These are phyloP conservation scores for Acanthisitta chloris DNA, from an alignment of 2,113 vertebrate species.

Conservation along the genomic window DNA sequence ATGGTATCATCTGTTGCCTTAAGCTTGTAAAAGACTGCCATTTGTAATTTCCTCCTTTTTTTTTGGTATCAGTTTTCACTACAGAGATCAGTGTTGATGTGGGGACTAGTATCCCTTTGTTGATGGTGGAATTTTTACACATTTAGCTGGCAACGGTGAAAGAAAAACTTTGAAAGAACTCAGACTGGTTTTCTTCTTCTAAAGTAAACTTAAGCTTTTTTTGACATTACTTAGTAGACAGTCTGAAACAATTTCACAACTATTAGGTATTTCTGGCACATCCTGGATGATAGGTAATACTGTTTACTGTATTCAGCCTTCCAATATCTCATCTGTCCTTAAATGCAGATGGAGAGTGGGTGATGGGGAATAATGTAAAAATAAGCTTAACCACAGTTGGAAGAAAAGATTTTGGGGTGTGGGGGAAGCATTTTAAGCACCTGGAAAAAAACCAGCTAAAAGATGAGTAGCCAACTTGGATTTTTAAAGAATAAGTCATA, in stretches of 20 bases:
- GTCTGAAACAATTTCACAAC: neutral
- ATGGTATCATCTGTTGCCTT: neutral
- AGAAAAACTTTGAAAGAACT: neutral
- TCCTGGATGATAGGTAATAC: neutral
- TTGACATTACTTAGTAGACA: neutral
- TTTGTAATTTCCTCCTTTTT: neutral
- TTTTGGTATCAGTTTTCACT: neutral
- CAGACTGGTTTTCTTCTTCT: neutral
- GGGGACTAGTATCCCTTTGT: neutral
- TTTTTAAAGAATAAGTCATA: neutral
- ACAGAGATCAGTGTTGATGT: neutral
- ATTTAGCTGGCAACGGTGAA: neutral
- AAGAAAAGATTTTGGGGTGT: neutral
- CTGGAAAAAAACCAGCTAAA: neutral
- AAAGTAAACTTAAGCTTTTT: neutral
- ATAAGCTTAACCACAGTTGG: neutral
- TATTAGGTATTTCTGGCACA: neutral
- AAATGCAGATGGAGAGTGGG: neutral
- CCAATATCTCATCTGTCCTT: neutral
- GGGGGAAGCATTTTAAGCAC: neutral
- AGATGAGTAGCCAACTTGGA: neutral
- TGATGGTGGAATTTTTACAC: fast-evolving
- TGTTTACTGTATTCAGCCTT: neutral
- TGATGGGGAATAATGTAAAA: neutral
- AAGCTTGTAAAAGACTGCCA: neutral